These are phyloP conservation scores for Acrocera orbiculus DNA, from an alignment of 2,888 invertebrate species.

Conservation along the genomic window DNA sequence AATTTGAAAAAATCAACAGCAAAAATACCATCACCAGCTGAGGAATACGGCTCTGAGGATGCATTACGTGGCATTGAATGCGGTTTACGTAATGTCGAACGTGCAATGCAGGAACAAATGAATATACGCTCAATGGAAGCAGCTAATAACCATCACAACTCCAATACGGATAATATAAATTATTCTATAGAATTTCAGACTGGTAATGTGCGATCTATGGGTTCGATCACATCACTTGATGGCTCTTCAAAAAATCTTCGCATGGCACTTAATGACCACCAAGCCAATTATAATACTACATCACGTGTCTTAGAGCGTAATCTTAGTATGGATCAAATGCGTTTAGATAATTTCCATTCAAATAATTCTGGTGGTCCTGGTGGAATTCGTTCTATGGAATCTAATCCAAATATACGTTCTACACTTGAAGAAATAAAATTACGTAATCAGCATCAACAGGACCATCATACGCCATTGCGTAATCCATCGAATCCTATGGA, in stretches of 20 bases:
- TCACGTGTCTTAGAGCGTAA: conserved; percentile 22
- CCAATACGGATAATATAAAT: conserved; percentile 7
- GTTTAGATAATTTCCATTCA: conserved; percentile 2
- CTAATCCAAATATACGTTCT: conserved; percentile 13
- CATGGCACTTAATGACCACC: conserved; percentile 9
- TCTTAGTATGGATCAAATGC: conserved; percentile 20
- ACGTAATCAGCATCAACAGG: conserved; percentile 12
- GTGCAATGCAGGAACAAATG: conserved; percentile 33
- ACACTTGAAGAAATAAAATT: conserved; percentile 13
- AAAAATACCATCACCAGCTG: conserved; percentile 21
- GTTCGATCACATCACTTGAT: conserved; percentile 15
- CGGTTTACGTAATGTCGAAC: conserved; percentile 31
- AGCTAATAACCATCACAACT: conserved; percentile 13
- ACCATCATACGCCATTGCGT: neutral
- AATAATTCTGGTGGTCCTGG: neutral
- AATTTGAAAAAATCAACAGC: conserved; percentile 3
- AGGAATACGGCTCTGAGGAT: conserved; percentile 31
- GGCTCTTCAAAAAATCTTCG: conserved; percentile 12
- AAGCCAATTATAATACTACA: conserved; percentile 7
- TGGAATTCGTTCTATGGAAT: conserved; percentile 14
- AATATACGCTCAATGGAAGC: conserved; percentile 27
- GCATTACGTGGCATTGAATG: conserved; percentile 31
- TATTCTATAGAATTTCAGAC: conserved; percentile 13
- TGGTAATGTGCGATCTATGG: conserved; percentile 12
- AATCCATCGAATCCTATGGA: conserved; percentile 19